Evolutionary conservation across 2,888 invertebrate species (phyloP).

Genomic region (Malacosoma neustria): DNA sequence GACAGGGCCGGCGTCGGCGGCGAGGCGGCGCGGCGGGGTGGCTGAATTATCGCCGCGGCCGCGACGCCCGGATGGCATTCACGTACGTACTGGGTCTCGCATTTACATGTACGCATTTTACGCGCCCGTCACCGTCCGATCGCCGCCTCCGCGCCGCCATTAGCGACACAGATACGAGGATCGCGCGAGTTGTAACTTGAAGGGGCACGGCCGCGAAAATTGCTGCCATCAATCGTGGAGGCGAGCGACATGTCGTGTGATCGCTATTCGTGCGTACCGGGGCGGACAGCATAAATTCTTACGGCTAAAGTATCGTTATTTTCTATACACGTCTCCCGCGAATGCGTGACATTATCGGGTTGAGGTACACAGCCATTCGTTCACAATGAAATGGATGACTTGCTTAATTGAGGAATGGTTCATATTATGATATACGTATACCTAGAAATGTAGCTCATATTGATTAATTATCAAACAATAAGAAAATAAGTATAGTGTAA

Average conservation of each 20-base stretch:
- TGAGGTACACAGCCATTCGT: neutral
- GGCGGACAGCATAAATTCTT: conserved; percentile 19
- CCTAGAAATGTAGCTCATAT: too few species aligned
- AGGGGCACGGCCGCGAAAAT: conserved; percentile 41
- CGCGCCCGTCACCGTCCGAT: conserved; percentile 39
- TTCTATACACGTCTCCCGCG: conserved; percentile 10
- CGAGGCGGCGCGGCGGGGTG: conserved; percentile 17
- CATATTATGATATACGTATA: too few species aligned
- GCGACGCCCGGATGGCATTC: conserved; percentile 7
- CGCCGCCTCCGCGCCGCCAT: conserved; percentile 40
- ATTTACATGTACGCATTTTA: conserved; percentile 50
- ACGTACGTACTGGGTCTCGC: conserved; percentile 24
- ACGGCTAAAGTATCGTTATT: conserved; percentile 21
- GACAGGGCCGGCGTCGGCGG: conserved; percentile 16
- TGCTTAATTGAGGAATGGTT: too few species aligned
- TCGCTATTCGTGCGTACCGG: conserved; percentile 24
- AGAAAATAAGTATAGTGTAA: too few species aligned
- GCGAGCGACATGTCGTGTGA: conserved; percentile 28
- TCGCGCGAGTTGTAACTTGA: conserved; percentile 22
- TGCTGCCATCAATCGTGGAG: conserved; percentile 41
- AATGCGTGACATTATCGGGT: conserved; percentile 3
- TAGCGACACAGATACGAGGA: conserved; percentile 34
- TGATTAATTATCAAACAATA: too few species aligned
- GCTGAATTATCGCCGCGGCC: conserved; percentile 30
- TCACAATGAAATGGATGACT: neutral